Conservation (phyloP, 2,888 invertebrate species). For the Nebria brevicollis region DNA sequence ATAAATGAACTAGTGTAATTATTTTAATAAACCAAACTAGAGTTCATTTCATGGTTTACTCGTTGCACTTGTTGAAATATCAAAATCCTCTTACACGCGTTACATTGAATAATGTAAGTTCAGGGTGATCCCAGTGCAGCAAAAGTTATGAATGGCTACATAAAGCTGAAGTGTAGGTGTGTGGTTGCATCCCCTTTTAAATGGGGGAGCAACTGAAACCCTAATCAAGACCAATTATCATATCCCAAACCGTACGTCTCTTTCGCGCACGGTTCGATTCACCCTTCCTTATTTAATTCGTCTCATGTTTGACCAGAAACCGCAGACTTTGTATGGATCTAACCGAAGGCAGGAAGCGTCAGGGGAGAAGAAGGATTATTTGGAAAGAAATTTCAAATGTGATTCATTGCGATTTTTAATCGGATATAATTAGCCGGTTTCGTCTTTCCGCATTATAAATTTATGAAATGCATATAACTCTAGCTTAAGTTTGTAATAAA, state of each 20-base stretch:
- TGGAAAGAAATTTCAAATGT: background rate
- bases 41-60: background rate
- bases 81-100: constrained; percentile 32
- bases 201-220: constrained; percentile 57
- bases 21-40: too few species aligned
- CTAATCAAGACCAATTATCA: constrained; percentile 62
- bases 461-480: too few species aligned
- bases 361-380: background rate
- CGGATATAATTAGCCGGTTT: background rate
- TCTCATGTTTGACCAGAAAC: constrained; percentile 35
- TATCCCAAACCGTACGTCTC: constrained; percentile 51
- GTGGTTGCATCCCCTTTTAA: background rate
- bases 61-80: constrained; percentile 25
- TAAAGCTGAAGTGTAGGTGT: background rate
- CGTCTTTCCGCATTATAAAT: background rate
- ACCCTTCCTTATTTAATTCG: constrained; percentile 38
- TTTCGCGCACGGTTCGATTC: constrained; percentile 5
- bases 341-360: background rate
- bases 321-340: constrained; percentile 17
- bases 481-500: too few species aligned
- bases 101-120: constrained; percentile 24
- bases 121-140: background rate
- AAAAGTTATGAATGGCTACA: background rate
- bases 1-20: too few species aligned
- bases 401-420: background rate